phyloP scores from a whole-genome alignment of 37 sponge, comb jelly and placozoan species.

The Chondrilla cf. caribensis region DNA sequence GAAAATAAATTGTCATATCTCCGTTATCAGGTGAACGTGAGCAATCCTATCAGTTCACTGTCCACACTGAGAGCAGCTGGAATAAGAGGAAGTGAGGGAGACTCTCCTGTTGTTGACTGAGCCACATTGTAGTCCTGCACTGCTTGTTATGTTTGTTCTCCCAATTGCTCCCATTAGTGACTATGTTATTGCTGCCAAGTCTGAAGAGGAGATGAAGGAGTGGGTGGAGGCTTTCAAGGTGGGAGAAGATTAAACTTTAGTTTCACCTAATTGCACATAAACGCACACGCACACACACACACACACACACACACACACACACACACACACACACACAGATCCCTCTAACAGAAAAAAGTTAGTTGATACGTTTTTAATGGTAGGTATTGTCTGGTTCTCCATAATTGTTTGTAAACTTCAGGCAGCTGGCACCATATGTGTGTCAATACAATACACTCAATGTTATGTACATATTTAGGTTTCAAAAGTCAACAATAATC shows the following conservation, averaged over 20 bases:
- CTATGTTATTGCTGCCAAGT: slow-evolving; percentile 71
- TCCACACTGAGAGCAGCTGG: slow-evolving; percentile 85
- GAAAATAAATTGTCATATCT: not conserved
- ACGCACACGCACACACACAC: not conserved
- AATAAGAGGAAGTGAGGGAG: slow-evolving; percentile 71
- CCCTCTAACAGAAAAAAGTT: not conserved
- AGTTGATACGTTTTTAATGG: not conserved
- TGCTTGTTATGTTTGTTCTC: too few relatives aligned
- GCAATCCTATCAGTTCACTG: slow-evolving; percentile 62
- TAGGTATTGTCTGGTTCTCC: too few relatives aligned
- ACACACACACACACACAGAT: not conserved
- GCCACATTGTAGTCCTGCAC: too few relatives aligned
- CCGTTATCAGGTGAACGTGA: slow-evolving; percentile 45
- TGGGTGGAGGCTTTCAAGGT: slow-evolving; percentile 88
- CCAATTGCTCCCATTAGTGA: slow-evolving; percentile 25
- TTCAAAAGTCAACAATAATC: too few relatives aligned
- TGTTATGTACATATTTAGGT: too few relatives aligned
- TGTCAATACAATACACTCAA: too few relatives aligned
- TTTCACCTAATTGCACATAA: too few relatives aligned
- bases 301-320: slow-evolving; percentile 1
- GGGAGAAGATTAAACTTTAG: too few relatives aligned
- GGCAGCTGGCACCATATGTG: too few relatives aligned
- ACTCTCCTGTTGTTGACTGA: not conserved
- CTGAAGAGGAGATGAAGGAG: slow-evolving; percentile 71
- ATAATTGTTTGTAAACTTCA: too few relatives aligned